Evolutionary conservation across 2,113 vertebrate genomes (phyloP), one percentile per base, ranked within the genome.

Genomic region (Nothobranchius kuhntae): DNA sequence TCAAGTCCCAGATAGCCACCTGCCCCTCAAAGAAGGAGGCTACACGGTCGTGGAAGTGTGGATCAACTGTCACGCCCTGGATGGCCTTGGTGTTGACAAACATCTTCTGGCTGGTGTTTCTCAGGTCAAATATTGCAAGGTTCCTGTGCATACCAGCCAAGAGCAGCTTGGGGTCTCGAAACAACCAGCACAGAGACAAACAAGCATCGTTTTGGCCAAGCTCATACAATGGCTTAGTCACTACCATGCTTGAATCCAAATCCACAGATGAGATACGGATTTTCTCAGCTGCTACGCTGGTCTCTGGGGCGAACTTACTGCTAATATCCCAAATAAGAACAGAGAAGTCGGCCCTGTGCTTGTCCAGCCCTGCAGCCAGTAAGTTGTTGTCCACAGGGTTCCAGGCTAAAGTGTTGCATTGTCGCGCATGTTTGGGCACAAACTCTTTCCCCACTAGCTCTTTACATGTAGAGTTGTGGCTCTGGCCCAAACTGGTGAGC

Each of bases 71-170:
- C 59, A 99, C 98, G 0, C 98, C 97, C 75, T 99, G 98, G 75
- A 99, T 95, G 82, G 97, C 98, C 89, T 99, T 99, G 44, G 98
- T 99, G 87, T 99, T 99, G 15, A 98, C 97, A 74, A 99, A 99
- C 13, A 98, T 98, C 76, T 99, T 99, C 84, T 99, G 98, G 90
- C 95, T 99, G 0, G 96, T 98, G 88, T 98, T 98, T 67, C 97
- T 93, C 74, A 99, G 92, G 87, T 99, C 98, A 59, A 99, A 99
- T 74, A 99, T 98, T 21, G 96, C 96, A 46, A 99, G 86, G 81
- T 99, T 99, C 40, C 97, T 89, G 82, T 99, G 98, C 98, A 99
- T 99, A 42, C 98, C 97, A 3, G 98, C 98, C 80, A 99, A 80
- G 0, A 99, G 94, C 53, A 99, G 92, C 84, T 99, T 99, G 56